Evolutionary conservation across 2,888 invertebrate genomes (phyloP).

Genomic region (Argynnis bischoffii): DNA sequence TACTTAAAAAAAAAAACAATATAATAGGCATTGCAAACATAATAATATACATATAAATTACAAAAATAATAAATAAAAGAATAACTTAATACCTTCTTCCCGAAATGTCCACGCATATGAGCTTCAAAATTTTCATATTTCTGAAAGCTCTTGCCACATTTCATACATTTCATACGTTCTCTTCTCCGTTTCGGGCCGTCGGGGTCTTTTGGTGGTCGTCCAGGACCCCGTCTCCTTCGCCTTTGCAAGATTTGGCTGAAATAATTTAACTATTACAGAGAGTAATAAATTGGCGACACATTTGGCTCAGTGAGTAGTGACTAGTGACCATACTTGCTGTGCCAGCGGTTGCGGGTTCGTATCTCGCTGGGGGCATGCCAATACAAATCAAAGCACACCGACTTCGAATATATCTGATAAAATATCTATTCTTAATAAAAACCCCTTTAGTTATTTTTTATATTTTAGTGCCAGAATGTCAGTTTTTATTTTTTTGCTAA

Average conservation of each 20-base stretch:
- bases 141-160: conserved; percentile 74
- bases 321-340: too few species aligned
- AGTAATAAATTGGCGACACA: not conserved
- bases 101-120: conserved; percentile 77
- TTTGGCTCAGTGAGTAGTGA: not conserved
- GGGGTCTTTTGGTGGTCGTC: conserved; percentile 44
- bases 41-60: too few species aligned
- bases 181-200: conserved; percentile 47
- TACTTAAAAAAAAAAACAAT: too few species aligned
- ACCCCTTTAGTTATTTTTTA: too few species aligned
- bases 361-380: too few species aligned
- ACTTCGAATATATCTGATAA: too few species aligned
- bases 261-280: not conserved
- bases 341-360: too few species aligned
- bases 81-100: conserved; percentile 64
- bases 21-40: too few species aligned
- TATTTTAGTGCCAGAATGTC: too few species aligned
- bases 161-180: conserved; percentile 73
- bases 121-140: conserved; percentile 79
- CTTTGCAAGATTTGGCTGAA: conserved; percentile 44
- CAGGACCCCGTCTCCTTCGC: conserved; percentile 49
- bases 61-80: not conserved
- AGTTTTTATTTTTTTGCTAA: too few species aligned
- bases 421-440: too few species aligned
- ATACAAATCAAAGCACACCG: too few species aligned